Conservation (phyloP, 1,140 invertebrate genomes). For the Ctenoplectra terminalis region DNA sequence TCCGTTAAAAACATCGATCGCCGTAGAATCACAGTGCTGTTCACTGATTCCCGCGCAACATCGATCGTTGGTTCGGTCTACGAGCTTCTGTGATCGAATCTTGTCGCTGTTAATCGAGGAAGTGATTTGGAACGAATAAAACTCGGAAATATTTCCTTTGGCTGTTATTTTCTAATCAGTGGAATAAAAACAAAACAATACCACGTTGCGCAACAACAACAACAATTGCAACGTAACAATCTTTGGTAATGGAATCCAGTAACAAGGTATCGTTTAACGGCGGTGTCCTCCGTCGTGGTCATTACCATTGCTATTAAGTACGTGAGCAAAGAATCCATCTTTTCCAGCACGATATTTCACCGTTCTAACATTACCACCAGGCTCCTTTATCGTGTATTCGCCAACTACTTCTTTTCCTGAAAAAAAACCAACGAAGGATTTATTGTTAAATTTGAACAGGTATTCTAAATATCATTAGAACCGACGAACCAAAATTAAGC, state of each 20-base stretch:
- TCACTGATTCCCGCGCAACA: background rate
- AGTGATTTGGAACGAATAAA: constrained; percentile 58
- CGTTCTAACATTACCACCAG: constrained; percentile 78
- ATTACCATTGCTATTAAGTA: constrained; percentile 86
- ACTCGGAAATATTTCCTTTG: background rate
- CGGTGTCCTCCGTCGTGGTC: constrained; percentile 48
- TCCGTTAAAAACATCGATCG: constrained; percentile 32
- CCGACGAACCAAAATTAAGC: background rate
- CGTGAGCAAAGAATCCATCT: constrained; percentile 84
- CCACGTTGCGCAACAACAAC: constrained; percentile 25
- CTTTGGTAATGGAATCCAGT: background rate
- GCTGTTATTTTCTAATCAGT: constrained; percentile 14
- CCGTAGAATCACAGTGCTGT: constrained; percentile 16
- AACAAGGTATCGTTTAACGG: background rate
- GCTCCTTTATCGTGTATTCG: constrained; percentile 88
- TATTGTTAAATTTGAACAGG: too few relatives aligned
- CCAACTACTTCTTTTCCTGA: constrained; percentile 82
- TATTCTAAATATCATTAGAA: background rate
- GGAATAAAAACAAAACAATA: constrained; percentile 16
- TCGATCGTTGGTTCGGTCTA: constrained; percentile 50
- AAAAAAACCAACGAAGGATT: too few relatives aligned
- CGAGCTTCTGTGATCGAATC: constrained; percentile 22
- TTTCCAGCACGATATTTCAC: constrained; percentile 79
- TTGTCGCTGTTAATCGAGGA: constrained; percentile 24
- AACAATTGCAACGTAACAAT: constrained; percentile 28